A percentile compares a stretch with the other conserved stretches of the same genome.
Evolutionary conservation across 2,113 vertebrate genomes (phyloP).

Genomic region (Diphyllodes magnificus): DNA sequence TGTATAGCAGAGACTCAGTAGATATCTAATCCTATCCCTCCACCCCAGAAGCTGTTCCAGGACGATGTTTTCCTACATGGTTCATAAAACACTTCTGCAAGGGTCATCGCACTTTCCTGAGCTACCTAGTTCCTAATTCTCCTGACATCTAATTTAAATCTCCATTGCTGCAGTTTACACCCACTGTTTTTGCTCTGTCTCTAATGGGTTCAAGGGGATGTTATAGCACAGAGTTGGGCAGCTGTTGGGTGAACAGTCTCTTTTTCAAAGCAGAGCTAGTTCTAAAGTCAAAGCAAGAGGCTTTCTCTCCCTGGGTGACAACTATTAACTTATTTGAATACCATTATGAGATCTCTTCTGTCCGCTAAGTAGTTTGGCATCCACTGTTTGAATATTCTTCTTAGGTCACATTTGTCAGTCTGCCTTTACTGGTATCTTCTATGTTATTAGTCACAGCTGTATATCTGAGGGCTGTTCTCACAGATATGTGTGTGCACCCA

Average conservation of each 20-base stretch:
- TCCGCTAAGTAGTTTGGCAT: background rate
- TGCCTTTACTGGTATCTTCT: background rate
- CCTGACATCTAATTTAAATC: background rate
- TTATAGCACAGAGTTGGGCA: background rate
- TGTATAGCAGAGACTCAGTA: background rate
- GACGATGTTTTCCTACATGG: background rate
- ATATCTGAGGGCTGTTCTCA: background rate
- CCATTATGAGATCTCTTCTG: background rate
- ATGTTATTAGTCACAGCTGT: background rate
- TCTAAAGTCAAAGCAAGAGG: background rate
- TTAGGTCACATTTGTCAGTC: background rate
- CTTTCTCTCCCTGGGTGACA: background rate
- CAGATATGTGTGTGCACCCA: rapidly evolving
- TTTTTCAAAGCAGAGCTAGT: background rate
- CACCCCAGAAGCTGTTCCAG: background rate
- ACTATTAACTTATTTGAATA: background rate
- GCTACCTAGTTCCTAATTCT: background rate
- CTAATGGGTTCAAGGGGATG: background rate
- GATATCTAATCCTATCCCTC: background rate
- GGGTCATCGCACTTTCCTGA: background rate
- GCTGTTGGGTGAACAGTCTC: background rate
- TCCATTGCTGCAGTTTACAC: background rate
- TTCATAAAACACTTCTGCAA: background rate
- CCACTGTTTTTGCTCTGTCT: background rate
- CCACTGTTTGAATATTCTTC: background rate